These are phyloP conservation scores for Falco biarmicus DNA, from an alignment of 2,797 vertebrate species.

Conservation along the genomic window DNA sequence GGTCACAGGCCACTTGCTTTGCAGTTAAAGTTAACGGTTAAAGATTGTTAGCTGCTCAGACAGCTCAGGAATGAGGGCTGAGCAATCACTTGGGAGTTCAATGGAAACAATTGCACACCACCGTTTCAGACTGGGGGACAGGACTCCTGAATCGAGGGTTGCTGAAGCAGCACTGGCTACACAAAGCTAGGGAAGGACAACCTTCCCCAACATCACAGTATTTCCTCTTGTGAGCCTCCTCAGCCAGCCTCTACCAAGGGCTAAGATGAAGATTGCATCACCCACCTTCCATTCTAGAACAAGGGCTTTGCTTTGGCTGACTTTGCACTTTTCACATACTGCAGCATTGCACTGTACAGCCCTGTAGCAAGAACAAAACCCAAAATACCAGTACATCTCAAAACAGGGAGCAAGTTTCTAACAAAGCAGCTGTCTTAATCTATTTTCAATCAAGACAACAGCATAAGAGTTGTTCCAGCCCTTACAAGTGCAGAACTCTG, in stretches of 20 bases:
- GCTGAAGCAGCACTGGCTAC: not conserved
- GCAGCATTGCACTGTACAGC: not conserved
- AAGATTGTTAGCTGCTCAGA: not conserved
- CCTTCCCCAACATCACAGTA: not conserved
- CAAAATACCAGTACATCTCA: not conserved
- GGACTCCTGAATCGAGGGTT: not conserved
- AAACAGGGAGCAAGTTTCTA: not conserved
- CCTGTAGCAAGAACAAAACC: not conserved
- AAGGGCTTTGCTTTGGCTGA: not conserved
- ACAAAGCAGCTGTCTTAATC: not conserved
- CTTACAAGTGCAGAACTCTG: not conserved
- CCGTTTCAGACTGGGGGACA: not conserved
- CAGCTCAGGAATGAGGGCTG: not conserved
- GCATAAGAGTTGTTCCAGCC: not conserved
- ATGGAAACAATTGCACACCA: not conserved
- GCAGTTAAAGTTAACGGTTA: fast-evolving
- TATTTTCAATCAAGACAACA: not conserved
- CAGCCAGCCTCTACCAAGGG: not conserved
- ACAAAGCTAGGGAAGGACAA: not conserved
- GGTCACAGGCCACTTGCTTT: not conserved
- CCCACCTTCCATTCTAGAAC: not conserved
- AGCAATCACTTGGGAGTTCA: not conserved
- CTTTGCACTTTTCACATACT: not conserved
- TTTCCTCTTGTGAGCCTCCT: not conserved
- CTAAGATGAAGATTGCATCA: fast-evolving